Evolutionary conservation across 2,113 vertebrate genomes (phyloP).

Genomic region (Sterna hirundo): DNA sequence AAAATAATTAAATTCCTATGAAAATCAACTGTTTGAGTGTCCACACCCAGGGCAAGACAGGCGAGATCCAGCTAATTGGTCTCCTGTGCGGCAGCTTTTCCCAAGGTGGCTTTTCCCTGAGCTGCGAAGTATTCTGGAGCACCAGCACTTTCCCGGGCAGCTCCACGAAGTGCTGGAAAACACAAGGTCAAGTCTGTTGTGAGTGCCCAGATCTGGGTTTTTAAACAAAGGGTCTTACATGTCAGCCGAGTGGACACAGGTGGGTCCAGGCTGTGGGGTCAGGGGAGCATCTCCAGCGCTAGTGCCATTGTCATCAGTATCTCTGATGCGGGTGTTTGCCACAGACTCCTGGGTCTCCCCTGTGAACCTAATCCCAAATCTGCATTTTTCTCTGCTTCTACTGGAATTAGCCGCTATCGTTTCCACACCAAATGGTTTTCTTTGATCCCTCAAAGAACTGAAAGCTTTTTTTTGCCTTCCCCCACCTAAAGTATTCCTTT

Average conservation of each 20-base stretch:
- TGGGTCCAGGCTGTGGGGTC: not conserved
- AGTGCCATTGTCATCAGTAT: not conserved
- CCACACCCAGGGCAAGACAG: not conserved
- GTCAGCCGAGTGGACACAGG: not conserved
- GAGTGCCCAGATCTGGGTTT: not conserved
- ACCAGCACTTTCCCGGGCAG: not conserved
- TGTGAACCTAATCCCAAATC: not conserved
- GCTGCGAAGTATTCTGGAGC: fast-evolving
- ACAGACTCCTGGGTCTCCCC: not conserved
- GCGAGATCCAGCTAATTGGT: not conserved
- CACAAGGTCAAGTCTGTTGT: not conserved
- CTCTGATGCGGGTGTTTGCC: not conserved
- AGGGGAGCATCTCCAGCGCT: not conserved
- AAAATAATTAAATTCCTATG: not conserved
- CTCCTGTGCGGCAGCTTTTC: not conserved
- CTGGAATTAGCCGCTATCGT: not conserved
- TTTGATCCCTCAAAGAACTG: not conserved
- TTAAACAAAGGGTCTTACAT: not conserved
- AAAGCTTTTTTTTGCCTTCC: not conserved
- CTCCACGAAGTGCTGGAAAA: not conserved
- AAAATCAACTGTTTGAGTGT: not conserved
- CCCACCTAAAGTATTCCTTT: not conserved
- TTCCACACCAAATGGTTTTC: not conserved
- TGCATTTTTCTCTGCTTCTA: not conserved
- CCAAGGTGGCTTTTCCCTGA: not conserved